Percentiles rank a stretch among this genome's conserved stretches.
These are phyloP conservation scores for Podarcis cretensis DNA, from an alignment of 2,113 vertebrate genomes.

Conservation along the genomic window DNA sequence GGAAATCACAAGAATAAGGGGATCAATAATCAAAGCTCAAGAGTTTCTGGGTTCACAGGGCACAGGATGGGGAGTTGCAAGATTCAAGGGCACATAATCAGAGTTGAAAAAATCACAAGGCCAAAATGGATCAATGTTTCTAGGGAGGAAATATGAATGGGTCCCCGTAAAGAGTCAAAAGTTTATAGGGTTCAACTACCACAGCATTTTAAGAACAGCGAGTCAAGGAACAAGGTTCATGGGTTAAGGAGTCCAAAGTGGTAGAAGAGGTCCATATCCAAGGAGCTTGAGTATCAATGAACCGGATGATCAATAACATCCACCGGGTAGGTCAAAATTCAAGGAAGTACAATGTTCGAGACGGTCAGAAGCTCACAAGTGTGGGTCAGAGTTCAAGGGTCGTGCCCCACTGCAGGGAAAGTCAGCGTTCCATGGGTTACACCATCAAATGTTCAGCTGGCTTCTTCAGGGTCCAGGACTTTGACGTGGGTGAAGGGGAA, in stretches of 20 bases:
- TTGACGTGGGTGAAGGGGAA: constrained; percentile 48
- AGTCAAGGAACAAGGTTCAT: not conserved
- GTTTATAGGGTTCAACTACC: not conserved
- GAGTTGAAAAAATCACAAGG: not conserved
- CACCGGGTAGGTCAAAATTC: not conserved
- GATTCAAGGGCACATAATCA: not conserved
- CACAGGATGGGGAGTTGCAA: not conserved
- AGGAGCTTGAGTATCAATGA: not conserved
- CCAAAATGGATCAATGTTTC: not conserved
- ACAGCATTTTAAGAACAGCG: constrained; percentile 5
- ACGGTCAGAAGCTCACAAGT: not conserved
- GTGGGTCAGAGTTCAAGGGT: not conserved
- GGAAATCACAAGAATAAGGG: not conserved
- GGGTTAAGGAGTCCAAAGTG: not conserved
- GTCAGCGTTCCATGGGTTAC: not conserved
- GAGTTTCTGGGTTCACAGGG: not conserved
- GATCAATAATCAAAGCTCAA: not conserved
- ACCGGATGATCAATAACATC: not conserved
- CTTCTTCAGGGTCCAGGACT: constrained; percentile 31
- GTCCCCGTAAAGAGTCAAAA: not conserved
- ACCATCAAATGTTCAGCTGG: constrained; percentile 7
- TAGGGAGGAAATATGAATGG: not conserved
- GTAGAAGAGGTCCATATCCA: not conserved
- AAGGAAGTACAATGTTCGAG: not conserved
- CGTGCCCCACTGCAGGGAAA: not conserved